Evolutionary conservation across 2,113 vertebrate genomes (phyloP), one percentile per base, ranked within the genome.

Genomic region (Phyllopteryx taeniolatus): DNA sequence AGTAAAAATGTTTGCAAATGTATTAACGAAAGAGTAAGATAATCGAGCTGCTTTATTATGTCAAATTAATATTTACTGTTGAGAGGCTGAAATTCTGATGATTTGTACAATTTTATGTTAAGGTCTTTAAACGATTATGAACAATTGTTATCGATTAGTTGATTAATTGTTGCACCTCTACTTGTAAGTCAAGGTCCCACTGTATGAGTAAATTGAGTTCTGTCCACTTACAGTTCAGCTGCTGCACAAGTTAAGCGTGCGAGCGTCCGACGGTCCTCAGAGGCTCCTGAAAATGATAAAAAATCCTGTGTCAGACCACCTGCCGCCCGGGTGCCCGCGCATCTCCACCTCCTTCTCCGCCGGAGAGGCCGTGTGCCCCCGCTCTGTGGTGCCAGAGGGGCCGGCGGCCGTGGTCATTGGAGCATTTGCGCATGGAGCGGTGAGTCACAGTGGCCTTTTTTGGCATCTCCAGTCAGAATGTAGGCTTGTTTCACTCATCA

Each of bases 241-340:
- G 79, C 90, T 99, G 83, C 97, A 99, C 78, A 99, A 99, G 81
- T 90, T 99, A 76, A 99, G 96, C 0, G 95, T 99, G 46, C 91
- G 98, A 84, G 96, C 97, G 0, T 93, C 97, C n/a, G 97, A 99
- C 31, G 96, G 98, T 7, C 94, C 96, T 46, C 96, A 98, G 84
- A 96, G 95, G n/a, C 87, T 99, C 17, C 72, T 99, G 75, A 95
- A 94, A 92, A 93, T 98, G 68, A 98, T 99, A 76, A 99, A 96
- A 86, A 99, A 99, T 33, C 98, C 98, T 0, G 94, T 99, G 62
- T 96, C 93, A 0, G 93, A 96, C 83, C 95, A 99, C 53, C 94
- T 99, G 43, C 97, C 97, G 0, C 94, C 95, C 0, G 98, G 97
- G 67, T 98, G 96, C 53, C 82, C 95, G 72, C 96, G 97, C 77